Base-by-base conservation (phyloP, 2,113 vertebrate species). In the Podarcis raffonei region DNA sequence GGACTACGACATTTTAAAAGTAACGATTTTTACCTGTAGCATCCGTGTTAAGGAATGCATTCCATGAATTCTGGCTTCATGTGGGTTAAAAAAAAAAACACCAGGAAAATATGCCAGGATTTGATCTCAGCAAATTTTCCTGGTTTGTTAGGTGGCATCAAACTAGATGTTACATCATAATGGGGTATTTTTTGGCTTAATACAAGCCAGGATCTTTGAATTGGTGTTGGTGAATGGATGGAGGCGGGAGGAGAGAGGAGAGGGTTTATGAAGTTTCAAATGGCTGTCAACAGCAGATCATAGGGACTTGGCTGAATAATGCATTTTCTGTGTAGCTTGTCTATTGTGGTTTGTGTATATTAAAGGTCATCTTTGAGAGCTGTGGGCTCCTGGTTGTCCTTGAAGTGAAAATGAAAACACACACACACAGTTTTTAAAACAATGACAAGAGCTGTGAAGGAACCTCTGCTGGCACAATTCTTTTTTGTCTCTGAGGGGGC, bases 341-440 rank as follows among this genome's bases (percentile, higher is more conserved):
- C 48, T 72, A 57, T 59, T 53, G 68, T 23, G 13, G 35, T 25
- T 48, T 88, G 27, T 62, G 25, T 71, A 20, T 59, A 81, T 83
- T 78, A 91, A 89, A 86, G 85, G 6, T 83, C 48, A 4, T 75
- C 3, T 84, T 74, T 90, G 65, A 65, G 48, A 86, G n/a, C 15
- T 77, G 42, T 12, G 13, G 48, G 42, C 23, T 11, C 74, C 32
- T n/a, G 4, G 25, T 16, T 59, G 53, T 59, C 82, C 66, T 59
- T 62, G 83, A 79, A 84, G 25, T 22, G 27, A 80, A 89, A 79
- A 84, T 84, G 62, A 20, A 13, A 35, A 53, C 7, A 81, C 32
- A 71, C 32, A 71, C 8, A 25, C 57, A 42, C 20, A 68, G 7
- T 18, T 35, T 89, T 81, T 85, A 62, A 81, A 53, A 66, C 72